phyloP scores from a whole-genome alignment of 2,797 vertebrate genomes.

The Crax fasciolata region DNA sequence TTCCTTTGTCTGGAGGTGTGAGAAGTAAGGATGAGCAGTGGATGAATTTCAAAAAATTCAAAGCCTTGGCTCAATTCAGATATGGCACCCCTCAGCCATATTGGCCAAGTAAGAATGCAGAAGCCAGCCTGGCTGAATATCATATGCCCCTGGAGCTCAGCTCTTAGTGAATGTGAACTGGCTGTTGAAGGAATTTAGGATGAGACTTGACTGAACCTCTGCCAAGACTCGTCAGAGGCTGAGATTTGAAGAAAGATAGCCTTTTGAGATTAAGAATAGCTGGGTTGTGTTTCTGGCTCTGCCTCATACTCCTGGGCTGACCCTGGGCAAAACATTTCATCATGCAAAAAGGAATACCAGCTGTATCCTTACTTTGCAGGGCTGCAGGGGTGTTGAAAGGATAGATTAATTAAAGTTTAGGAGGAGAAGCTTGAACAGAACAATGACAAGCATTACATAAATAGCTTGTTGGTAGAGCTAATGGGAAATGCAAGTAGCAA shows the following conservation, averaged over 20 bases:
- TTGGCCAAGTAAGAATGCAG: constrained; percentile 60
- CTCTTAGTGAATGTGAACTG: constrained; percentile 44
- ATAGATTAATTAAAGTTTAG: constrained; percentile 73
- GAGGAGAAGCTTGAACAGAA: background rate
- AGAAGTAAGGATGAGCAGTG: constrained; percentile 62
- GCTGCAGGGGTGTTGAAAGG: constrained; percentile 57
- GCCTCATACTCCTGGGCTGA: constrained; percentile 51
- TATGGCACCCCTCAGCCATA: constrained; percentile 44
- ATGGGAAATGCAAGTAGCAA: constrained; percentile 25
- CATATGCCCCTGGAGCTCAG: constrained; percentile 52
- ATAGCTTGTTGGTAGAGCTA: constrained; percentile 42
- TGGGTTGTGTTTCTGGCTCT: constrained; percentile 54
- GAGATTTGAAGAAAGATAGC: constrained; percentile 54
- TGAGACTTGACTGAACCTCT: constrained; percentile 69
- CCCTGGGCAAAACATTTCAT: constrained; percentile 66
- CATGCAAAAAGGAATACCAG: constrained; percentile 67
- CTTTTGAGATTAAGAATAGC: constrained; percentile 51
- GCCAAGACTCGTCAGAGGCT: constrained; percentile 68
- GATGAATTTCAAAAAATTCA: constrained; percentile 65
- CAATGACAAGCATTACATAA: constrained; percentile 52
- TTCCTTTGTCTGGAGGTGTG: constrained; percentile 65
- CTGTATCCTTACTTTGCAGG: constrained; percentile 43
- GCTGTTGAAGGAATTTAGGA: constrained; percentile 66
- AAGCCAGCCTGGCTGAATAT: constrained; percentile 64
- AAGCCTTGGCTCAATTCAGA: constrained; percentile 67